phyloP scores from a whole-genome alignment of 2,888 invertebrate species.

The Erebia epiphron region DNA sequence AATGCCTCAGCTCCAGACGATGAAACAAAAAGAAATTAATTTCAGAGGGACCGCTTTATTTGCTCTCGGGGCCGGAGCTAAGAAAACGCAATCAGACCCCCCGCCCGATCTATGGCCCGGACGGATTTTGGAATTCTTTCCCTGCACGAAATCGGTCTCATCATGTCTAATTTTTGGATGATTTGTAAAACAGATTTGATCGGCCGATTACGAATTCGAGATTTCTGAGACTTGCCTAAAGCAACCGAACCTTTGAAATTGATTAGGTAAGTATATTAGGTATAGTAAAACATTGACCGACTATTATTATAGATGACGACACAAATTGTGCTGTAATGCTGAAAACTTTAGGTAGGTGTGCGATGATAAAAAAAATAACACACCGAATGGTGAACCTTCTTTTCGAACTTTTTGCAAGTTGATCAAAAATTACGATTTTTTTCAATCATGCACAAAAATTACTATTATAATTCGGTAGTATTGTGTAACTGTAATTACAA shows the following conservation, averaged over 20 bases:
- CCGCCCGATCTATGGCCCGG: conserved; percentile 67
- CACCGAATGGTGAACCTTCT: not conserved
- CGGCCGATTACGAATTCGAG: conserved; percentile 56
- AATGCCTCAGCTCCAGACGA: conserved; percentile 77
- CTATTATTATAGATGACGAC: no score
- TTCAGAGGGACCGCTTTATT: conserved; percentile 77
- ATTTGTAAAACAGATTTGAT: conserved; percentile 65
- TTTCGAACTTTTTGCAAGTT: no score
- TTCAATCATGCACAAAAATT: not conserved
- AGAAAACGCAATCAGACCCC: conserved; percentile 73
- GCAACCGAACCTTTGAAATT: not conserved
- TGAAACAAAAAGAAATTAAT: conserved; percentile 82
- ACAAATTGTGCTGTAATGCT: no score
- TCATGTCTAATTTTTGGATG: conserved; percentile 65
- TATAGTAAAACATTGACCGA: no score
- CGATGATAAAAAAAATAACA: no score
- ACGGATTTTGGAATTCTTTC: conserved; percentile 58
- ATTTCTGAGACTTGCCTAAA: conserved; percentile 3
- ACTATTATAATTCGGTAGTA: not conserved
- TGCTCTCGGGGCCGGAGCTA: conserved; percentile 57
- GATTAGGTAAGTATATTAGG: no score
- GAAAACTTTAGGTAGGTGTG: no score
- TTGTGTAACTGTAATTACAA: not conserved
- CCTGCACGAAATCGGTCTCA: conserved; percentile 62
- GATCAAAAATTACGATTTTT: not conserved